Conservation (phyloP, 2,797 vertebrate genomes). For the Smutsia gigantea region DNA sequence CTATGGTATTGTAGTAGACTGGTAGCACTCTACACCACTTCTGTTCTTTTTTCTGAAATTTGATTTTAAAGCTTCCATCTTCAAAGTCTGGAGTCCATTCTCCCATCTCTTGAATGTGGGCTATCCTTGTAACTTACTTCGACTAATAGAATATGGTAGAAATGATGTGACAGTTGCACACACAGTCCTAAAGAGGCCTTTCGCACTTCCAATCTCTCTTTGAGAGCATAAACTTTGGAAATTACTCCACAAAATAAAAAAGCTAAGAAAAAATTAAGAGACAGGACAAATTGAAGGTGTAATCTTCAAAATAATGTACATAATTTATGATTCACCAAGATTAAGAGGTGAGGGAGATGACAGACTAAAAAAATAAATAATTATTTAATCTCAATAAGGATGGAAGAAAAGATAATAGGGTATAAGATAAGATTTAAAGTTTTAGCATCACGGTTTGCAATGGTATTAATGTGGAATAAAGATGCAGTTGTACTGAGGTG, state of each 20-base stretch:
- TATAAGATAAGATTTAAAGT: neutral
- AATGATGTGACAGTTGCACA: neutral
- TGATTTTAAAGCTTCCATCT: neutral
- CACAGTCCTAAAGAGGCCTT: neutral
- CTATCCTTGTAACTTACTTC: neutral
- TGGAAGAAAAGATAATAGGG: neutral
- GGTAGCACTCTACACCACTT: neutral
- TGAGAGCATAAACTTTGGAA: neutral
- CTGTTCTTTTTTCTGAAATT: neutral
- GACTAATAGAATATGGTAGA: neutral
- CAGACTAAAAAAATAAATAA: neutral
- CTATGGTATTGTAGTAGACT: neutral
- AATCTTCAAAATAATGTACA: too few species aligned
- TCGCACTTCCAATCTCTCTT: neutral
- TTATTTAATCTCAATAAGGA: neutral
- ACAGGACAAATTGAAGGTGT: too few species aligned
- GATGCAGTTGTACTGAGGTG: neutral
- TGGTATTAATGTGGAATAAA: neutral
- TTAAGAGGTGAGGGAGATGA: neutral
- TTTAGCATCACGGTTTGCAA: neutral
- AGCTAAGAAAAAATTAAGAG: too few species aligned
- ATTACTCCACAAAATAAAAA: too few species aligned
- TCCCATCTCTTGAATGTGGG: neutral
- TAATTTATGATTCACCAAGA: neutral
- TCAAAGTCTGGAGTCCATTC: neutral